phyloP scores from a whole-genome alignment of 53 echinoderm and acorn worm genomes.

The Hippasteria phrygiana region DNA sequence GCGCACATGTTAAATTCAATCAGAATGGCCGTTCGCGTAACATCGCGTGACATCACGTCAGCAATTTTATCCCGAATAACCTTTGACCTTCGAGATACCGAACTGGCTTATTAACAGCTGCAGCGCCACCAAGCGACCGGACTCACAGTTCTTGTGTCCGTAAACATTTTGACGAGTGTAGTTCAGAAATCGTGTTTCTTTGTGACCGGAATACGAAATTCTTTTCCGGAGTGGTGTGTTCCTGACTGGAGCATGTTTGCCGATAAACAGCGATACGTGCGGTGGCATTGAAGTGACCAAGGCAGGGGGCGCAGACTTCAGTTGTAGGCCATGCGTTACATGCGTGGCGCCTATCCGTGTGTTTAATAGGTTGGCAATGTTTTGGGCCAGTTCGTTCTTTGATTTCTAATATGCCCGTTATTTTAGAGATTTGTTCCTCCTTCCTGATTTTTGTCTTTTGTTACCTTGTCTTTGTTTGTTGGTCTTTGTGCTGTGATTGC shows the following conservation, averaged over 20 bases:
- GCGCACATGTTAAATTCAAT: no score
- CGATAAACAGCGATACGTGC: conserved; percentile 6
- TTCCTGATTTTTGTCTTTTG: no score
- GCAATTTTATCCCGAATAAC: no score
- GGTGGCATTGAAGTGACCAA: conserved; percentile 29
- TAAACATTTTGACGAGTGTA: neutral
- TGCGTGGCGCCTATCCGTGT: neutral
- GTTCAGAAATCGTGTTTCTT: neutral
- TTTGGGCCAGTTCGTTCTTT: neutral
- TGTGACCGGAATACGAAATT: conserved; percentile 37
- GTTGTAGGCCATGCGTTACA: conserved; percentile 24
- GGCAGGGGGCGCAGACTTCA: conserved; percentile 3
- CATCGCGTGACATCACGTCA: no score
- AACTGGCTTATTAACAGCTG: no score
- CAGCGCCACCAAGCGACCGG: no score
- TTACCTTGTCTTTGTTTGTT: no score
- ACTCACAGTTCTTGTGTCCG: neutral
- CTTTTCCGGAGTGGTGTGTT: neutral
- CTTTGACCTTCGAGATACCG: no score
- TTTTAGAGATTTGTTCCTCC: no score
- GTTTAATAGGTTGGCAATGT: neutral
- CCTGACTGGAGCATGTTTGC: neutral
- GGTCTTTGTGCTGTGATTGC: no score
- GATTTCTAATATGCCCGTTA: neutral
- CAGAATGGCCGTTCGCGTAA: no score